Conservation (phyloP, 1,140 invertebrate genomes). For the Wasmannia auropunctata region DNA sequence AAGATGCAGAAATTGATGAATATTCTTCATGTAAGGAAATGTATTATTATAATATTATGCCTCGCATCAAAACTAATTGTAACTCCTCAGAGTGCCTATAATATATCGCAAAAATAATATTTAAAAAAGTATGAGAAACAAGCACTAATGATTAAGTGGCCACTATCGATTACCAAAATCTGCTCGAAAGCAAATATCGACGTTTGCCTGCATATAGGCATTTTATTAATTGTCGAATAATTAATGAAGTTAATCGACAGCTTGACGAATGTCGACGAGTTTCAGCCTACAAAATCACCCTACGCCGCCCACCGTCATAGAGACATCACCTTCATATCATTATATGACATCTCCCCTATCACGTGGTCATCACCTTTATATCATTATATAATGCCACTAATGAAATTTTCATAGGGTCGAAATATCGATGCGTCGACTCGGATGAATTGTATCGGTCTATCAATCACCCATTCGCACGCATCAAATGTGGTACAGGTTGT, state of each 20-base stretch:
- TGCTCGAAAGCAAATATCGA: slow-evolving; percentile 73
- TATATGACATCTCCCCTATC: slow-evolving; percentile 70
- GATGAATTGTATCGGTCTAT: slow-evolving; percentile 73
- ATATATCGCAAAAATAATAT: neutral
- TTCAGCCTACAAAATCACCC: slow-evolving; percentile 58
- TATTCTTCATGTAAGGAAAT: neutral
- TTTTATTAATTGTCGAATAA: slow-evolving; percentile 79
- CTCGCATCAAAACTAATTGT: neutral
- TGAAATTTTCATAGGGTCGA: slow-evolving; percentile 82
- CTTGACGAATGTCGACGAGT: slow-evolving; percentile 79
- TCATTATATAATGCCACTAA: slow-evolving; percentile 81
- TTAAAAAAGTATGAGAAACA: neutral
- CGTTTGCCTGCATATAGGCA: slow-evolving; percentile 62
- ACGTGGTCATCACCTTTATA: slow-evolving; percentile 76
- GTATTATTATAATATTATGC: neutral
- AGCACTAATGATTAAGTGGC: slow-evolving; percentile 1
- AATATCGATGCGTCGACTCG: slow-evolving; percentile 78
- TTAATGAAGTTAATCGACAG: slow-evolving; percentile 83
- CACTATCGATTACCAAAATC: slow-evolving; percentile 78
- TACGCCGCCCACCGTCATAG: slow-evolving; percentile 32
- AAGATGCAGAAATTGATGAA: neutral
- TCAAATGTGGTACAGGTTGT: slow-evolving; percentile 46
- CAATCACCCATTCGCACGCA: slow-evolving; percentile 73
- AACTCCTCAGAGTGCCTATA: neutral
- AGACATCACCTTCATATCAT: slow-evolving; percentile 80